Conservation (phyloP, 2,888 invertebrate species). For the Dicyrtomina minuta region DNA sequence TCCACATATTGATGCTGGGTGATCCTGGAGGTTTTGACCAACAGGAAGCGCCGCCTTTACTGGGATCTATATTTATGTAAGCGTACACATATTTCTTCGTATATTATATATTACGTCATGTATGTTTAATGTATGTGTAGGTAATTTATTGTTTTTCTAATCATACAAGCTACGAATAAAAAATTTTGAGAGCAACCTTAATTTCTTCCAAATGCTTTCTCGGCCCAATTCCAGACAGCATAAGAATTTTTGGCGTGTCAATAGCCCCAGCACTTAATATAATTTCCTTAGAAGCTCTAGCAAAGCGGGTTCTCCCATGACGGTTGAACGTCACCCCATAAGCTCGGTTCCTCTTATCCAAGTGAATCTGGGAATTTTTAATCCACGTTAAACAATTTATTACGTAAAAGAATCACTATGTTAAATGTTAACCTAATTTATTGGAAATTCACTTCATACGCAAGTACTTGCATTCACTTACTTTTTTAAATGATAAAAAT, state of each 20-base stretch:
- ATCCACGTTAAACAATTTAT: too few species aligned
- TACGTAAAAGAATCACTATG: not conserved
- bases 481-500: too few species aligned
- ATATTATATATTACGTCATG: too few species aligned
- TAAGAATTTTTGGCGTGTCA: constrained; percentile 76
- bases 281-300: constrained; percentile 80
- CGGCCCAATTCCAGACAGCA: constrained; percentile 42
- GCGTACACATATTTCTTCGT: too few species aligned
- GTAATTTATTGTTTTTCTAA: not conserved
- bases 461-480: too few species aligned
- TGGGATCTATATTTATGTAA: constrained; percentile 42
- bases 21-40: constrained; percentile 48
- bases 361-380: constrained; percentile 38
- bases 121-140: not conserved
- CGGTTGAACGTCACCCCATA: constrained; percentile 80
- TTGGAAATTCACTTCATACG: not conserved
- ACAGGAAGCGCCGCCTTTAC: constrained; percentile 42
- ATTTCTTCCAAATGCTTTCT: constrained; percentile 34
- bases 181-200: constrained; percentile 6
- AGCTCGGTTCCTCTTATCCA: constrained; percentile 67
- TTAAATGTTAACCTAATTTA: not conserved
- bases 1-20: constrained; percentile 31
- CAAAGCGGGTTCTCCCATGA: constrained; percentile 70
- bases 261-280: constrained; percentile 88
- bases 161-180: not conserved